A percentile compares a stretch with the other conserved stretches of the same genome.
phyloP scores from a whole-genome alignment of 2,797 vertebrate genomes.

The Malacoctenus gilli region DNA sequence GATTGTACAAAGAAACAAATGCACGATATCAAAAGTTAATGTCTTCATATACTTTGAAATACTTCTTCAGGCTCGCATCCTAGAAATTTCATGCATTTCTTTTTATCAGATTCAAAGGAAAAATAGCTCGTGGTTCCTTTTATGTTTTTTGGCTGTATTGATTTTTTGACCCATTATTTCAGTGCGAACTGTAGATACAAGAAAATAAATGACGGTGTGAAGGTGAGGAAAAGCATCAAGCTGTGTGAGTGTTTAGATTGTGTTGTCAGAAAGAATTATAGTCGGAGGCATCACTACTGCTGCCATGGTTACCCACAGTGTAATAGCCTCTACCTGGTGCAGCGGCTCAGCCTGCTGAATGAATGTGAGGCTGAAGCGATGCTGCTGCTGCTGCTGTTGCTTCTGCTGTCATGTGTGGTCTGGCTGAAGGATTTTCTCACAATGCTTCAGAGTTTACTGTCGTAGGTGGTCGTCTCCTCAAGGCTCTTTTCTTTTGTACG shows the following conservation, averaged over 20 bases:
- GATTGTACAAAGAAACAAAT: no score
- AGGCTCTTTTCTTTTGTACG: no score
- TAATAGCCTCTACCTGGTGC: neutral
- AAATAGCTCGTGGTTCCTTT: neutral
- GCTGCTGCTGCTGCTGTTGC: no score
- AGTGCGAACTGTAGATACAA: neutral
- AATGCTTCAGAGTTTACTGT: neutral
- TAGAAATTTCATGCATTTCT: no score
- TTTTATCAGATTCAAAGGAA: no score
- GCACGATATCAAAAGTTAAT: no score
- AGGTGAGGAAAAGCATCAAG: neutral
- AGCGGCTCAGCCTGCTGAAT: neutral
- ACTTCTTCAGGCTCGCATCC: no score
- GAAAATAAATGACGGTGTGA: neutral
- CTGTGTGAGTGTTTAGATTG: no score
- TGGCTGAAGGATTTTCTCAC: neutral
- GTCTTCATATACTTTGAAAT: no score
- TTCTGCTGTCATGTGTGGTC: neutral
- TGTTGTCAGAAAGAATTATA: neutral
- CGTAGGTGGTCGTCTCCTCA: no score
- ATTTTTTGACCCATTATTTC: neutral
- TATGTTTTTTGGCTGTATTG: neutral
- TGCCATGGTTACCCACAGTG: slow-evolving; percentile 24
- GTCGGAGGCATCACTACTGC: slow-evolving; percentile 18
- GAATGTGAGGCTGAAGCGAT: neutral